Evolutionary conservation across 1,140 invertebrate species (phyloP), one percentile per base, ranked within the genome.

Genomic region (Sycophaga agraensis): DNA sequence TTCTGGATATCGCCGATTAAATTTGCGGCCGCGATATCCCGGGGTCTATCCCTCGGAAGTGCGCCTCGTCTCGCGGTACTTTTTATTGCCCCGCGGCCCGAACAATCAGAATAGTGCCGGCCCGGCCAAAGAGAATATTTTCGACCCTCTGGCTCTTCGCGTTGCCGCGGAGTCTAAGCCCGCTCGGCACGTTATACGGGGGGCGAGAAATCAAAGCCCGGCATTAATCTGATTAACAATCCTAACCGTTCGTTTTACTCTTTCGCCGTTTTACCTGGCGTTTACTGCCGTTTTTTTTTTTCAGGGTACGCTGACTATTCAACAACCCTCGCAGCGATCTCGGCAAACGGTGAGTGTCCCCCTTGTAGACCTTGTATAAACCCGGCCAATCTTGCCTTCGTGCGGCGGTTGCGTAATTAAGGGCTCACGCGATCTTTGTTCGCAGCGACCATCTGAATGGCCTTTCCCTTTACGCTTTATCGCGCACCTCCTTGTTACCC

Each of bases 291-390:
- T 31, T 31, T 31, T 31, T 48, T 65, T 63, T 45, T 65, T 46
- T 16, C 67, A 77, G 75, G 72, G 65, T 53, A 56, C 4, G 50
- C 56, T n/a, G 72, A 73, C 55, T 68, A 69, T 19, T 74, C 72
- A 50, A 76, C 74, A 12, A 70, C 69, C 40, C 58, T 70, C 54
- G 69, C 75, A 28, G 69, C 70, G 19, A 58, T 71, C 19, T 69
- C 64, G 50, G 69, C 59, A 63, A 76, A 73, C 55, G 75, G 75
- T 76, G 60, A 74, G 74, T 75, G 56, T 56, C 59, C 43, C 2
- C 34, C 51, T 26, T 58, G 40, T 54, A 64, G 57, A 62, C 35
- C 26, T 55, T 55, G 17, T 43, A 43, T 45, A 31, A 43, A 31
- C 26, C 8, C 17, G 17, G 26, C 22, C 17, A 31, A 55, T 45